These are phyloP conservation scores for Portunus trituberculatus DNA, from an alignment of 1,140 invertebrate genomes.

Conservation along the genomic window DNA sequence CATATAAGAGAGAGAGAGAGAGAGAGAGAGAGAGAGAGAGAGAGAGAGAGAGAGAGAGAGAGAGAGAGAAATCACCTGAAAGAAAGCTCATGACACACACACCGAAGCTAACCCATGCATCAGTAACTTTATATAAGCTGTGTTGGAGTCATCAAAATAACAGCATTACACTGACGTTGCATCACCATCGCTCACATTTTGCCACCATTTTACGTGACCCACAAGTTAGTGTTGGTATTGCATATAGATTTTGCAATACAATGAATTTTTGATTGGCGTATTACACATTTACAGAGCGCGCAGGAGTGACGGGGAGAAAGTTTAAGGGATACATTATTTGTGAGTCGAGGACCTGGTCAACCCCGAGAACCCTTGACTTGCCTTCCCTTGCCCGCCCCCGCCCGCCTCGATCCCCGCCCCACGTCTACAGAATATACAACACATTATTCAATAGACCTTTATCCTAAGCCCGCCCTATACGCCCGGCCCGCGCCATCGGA, in stretches of 20 bases:
- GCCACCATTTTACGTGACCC: neutral
- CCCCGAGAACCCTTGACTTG: neutral
- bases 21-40: constrained; percentile 45
- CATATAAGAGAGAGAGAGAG: constrained; percentile 25
- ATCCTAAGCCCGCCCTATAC: too few relatives aligned
- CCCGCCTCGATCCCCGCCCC: neutral
- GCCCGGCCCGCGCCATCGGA: too few relatives aligned
- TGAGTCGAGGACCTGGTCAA: neutral
- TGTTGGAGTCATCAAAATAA: neutral
- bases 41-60: constrained; percentile 47
- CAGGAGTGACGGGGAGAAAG: neutral
- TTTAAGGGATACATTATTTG: neutral
- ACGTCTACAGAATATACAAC: neutral
- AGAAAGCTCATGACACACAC: neutral
- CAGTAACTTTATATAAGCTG: neutral
- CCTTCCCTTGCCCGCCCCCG: neutral
- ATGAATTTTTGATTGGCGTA: neutral
- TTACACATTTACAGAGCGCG: neutral
- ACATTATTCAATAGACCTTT: constrained; percentile 13
- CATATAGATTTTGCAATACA: neutral
- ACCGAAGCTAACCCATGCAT: too few relatives aligned
- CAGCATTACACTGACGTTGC: neutral
- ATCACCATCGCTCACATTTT: neutral
- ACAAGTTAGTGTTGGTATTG: neutral
- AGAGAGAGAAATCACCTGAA: constrained; percentile 9